Evolutionary conservation across 1,140 invertebrate genomes (phyloP).

Genomic region (Pachyrhynchus sulphureomaculatus): DNA sequence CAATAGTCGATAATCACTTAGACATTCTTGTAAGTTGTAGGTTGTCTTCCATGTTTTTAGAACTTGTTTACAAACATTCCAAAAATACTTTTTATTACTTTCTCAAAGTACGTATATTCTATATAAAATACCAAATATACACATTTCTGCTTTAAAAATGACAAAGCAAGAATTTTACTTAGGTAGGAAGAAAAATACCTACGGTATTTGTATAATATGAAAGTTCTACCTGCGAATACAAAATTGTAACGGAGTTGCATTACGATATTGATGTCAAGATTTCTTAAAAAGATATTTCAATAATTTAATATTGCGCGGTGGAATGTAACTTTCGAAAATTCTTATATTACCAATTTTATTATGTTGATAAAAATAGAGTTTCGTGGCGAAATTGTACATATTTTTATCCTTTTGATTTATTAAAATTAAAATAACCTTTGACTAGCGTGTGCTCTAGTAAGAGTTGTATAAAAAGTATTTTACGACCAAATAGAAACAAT

Average conservation of each 20-base stretch:
- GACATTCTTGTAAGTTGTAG: too few species aligned
- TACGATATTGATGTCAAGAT: conserved; percentile 23
- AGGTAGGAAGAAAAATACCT: conserved; percentile 2
- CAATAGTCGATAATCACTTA: too few species aligned
- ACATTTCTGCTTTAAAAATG: conserved; percentile 1
- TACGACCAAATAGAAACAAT: too few species aligned
- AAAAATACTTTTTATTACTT: too few species aligned
- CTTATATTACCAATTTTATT: not conserved
- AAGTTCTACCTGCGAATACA: conserved; percentile 5
- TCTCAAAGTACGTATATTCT: not conserved
- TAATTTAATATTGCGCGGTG: conserved; percentile 13
- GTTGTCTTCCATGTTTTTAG: too few species aligned
- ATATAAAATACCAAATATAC: conserved; percentile 18
- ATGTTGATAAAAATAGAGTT: not conserved
- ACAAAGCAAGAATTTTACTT: conserved; percentile 19
- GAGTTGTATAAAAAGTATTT: too few species aligned
- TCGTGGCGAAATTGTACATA: too few species aligned
- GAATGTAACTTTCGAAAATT: conserved; percentile 6
- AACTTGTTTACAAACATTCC: too few species aligned
- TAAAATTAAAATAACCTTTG: too few species aligned
- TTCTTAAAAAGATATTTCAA: conserved; percentile 22
- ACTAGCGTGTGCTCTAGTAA: too few species aligned
- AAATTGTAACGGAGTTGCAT: conserved; percentile 20
- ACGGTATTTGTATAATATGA: conserved; percentile 12
- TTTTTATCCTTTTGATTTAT: too few species aligned